Evolutionary conservation across 1,140 invertebrate genomes (phyloP), one percentile per base, ranked within the genome.

Genomic region (Vanessa tameamea): DNA sequence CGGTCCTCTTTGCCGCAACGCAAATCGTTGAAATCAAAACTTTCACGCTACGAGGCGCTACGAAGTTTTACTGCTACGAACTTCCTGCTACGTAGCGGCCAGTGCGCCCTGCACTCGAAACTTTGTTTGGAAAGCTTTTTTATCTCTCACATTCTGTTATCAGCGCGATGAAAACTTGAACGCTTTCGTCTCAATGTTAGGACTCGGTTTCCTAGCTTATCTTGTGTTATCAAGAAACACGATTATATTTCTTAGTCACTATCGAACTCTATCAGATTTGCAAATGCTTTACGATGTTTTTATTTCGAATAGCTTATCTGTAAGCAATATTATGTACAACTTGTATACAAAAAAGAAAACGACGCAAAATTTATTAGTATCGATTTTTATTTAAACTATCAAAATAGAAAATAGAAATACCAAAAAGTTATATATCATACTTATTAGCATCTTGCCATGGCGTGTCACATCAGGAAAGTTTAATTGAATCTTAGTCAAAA

Each of bases 11-110:
- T 83, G 84, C 88, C 86, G 85, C 88, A 89, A 87, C 87, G 85
- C 88, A 90, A 91, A 91, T 92, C 89, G 90, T 92, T 91, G 90
- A 91, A 92, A 91, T 92, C 89, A 92, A 91, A 90, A 91, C 90
- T 92, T 92, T 92, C 90, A 91, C 90, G 89, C 90, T 91, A 91
- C 89, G 87, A 83, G 87, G 83, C 89, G 89, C 90, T 92, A 92
- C 90, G 88, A 92, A 91, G 89, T 92, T 92, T 91, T 89, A 89
- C 87, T 82, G 89, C 89, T 92, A 91, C 91, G 86, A 91, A 91
- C 91, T 92, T 92, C 89, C 91, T 91, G 89, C 91, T 92, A 92
- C 90, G 87, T 84, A 78, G 63, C 78, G 76, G 66, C 75, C 84
- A 86, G 85, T 88, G 87, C 86, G 84, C 84, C 84, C 81, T 86